Percentiles rank a stretch among this genome's conserved stretches.
phyloP scores from a whole-genome alignment of 2,888 invertebrate species.

The Pollenia labialis region DNA sequence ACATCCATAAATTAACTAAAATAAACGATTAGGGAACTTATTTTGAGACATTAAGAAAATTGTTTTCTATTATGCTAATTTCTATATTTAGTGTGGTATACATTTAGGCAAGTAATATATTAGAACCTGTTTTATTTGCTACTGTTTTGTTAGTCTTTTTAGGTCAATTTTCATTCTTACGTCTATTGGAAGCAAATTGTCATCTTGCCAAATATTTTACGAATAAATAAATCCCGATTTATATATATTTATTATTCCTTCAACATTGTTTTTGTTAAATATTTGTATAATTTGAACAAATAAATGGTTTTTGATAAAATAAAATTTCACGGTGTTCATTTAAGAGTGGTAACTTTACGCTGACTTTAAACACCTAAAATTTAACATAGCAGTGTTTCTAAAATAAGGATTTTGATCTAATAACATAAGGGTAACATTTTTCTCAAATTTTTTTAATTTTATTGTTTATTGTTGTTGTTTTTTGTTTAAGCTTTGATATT shows the following conservation, averaged over 20 bases:
- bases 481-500: no score
- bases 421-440: no score
- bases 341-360: background rate
- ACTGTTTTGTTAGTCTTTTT: slow-evolving; percentile 33
- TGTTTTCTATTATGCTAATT: background rate
- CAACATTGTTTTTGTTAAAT: background rate
- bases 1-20: background rate
- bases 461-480: no score
- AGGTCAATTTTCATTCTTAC: slow-evolving; percentile 47
- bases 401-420: no score
- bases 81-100: slow-evolving; percentile 36
- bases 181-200: slow-evolving; percentile 45
- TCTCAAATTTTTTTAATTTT: no score
- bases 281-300: slow-evolving; percentile 1
- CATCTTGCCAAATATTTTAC: slow-evolving; percentile 57
- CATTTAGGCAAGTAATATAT: slow-evolving; percentile 22
- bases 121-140: background rate
- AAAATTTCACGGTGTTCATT: slow-evolving; percentile 5
- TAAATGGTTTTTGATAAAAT: slow-evolving; percentile 35
- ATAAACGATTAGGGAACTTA: background rate
- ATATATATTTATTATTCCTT: slow-evolving; percentile 1
- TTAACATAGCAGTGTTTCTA: background rate
- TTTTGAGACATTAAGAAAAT: no score
- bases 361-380: background rate
- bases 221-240: background rate